Percentiles rank a stretch among this genome's conserved stretches.
Evolutionary conservation across 2,113 vertebrate genomes (phyloP).

Genomic region (Festucalex cinctus): DNA sequence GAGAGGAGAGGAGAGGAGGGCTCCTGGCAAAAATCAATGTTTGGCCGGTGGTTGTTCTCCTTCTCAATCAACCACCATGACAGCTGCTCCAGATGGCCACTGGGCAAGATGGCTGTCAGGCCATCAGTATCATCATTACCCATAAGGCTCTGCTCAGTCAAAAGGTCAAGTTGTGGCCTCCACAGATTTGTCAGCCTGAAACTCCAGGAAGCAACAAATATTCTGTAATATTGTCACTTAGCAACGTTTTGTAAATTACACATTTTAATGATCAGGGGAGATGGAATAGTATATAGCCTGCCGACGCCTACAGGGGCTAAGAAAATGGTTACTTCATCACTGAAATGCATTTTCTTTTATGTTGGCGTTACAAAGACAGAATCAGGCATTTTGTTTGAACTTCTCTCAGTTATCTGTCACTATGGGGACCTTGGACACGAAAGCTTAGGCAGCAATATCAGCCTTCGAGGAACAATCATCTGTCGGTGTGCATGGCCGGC

Average conservation of each 20-base stretch:
- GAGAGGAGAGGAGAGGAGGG: conserved; percentile 14
- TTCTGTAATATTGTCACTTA: conserved; percentile 40
- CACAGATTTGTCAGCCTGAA: conserved; percentile 59
- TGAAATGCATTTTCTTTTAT: neutral
- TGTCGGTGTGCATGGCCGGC: conserved; percentile 16
- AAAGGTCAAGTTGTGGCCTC: conserved; percentile 62
- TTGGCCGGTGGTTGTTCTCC: conserved; percentile 59
- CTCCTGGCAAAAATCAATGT: conserved; percentile 54
- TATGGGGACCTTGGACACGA: neutral
- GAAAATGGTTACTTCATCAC: conserved; percentile 34
- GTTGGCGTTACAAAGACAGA: neutral
- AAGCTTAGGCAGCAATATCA: neutral
- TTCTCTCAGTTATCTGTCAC: neutral
- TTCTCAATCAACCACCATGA: conserved; percentile 72
- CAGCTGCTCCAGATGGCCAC: conserved; percentile 74
- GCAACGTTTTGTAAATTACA: conserved; percentile 20
- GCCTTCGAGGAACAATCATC: conserved; percentile 33
- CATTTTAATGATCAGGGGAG: conserved; percentile 15
- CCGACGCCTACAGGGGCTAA: conserved; percentile 18
- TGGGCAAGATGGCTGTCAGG: conserved; percentile 64
- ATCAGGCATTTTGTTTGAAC: conserved; percentile 13
- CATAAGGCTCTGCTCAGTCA: conserved; percentile 61
- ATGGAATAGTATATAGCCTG: conserved; percentile 18
- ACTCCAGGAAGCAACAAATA: conserved; percentile 44
- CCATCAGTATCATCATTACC: conserved; percentile 74